Base-by-base conservation (phyloP, 2,113 vertebrate genomes). In the Ginglymostoma cirratum region DNA sequence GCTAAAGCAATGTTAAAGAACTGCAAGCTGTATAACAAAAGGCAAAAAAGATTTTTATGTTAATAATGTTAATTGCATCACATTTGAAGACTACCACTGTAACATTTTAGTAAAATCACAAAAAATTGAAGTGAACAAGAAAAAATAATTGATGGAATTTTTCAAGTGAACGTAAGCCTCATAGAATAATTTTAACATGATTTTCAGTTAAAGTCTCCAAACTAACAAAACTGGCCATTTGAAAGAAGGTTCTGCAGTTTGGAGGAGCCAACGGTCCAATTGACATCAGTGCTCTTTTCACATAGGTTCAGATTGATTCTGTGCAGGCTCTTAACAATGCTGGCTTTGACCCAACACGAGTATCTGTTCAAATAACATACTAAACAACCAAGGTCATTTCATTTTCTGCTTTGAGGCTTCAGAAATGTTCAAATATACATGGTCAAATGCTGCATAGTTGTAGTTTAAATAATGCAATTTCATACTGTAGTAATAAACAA, bases 331-430 rank as follows among this genome's bases (percentile, higher is more conserved):
- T 69, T 38, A 69, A 70, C 92, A 67, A 69, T 70, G 42, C 93
- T 72, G 93, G 67, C 93, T 72, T 95, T 72, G 65, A 38, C 66
- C 38, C 65, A 95, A 72, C 65, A 95, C 21, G 27, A 27, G 10
- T 48, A 48, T 72, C 92, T 65, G 89, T 66, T 92, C 55, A 92
- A 83, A 83, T 83, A 42, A 83, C n/a, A 19, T 66, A 70, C 70
- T 94, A 94, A 94, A 94, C 66, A 92, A n/a, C 34, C 55, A 94
- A 93, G 66, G 66, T 70, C 92, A 94, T 45, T 70, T 72, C 45
- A 48, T 69, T 95, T 72, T 48, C 67, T 95, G 23, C 86, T 95
- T 95, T 42, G 72, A 92, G 55, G 89, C 55, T 21, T 34, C 55
- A 92, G 34, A 30, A 66, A 65, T 92, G 34, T 92, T 66, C 15